A percentile compares a stretch with the other conserved stretches of the same genome.
Conservation (phyloP, 2,113 vertebrate genomes). For the Sceloporus undulatus region DNA sequence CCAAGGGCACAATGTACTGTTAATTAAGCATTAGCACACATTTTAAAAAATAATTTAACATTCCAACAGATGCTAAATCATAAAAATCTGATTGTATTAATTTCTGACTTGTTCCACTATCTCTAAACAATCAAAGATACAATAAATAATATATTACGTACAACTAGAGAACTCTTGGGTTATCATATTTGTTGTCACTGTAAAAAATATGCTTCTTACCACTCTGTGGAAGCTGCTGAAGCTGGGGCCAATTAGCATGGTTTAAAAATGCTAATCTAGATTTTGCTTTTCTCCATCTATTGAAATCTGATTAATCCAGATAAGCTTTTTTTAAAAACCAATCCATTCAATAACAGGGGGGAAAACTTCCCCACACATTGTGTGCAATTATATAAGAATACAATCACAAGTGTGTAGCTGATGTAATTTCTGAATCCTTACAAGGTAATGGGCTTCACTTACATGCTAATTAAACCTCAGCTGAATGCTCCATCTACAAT, state of each 20-base stretch:
- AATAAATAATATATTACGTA: conserved; percentile 25
- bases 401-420: conserved; percentile 63
- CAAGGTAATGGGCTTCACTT: conserved; percentile 71
- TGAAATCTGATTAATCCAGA: conserved; percentile 64
- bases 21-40: conserved; percentile 66
- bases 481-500: conserved; percentile 68
- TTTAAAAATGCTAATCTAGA: conserved; percentile 69
- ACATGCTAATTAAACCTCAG: conserved; percentile 73
- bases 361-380: conserved; percentile 54
- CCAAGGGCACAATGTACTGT: conserved; percentile 51
- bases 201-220: conserved; percentile 46
- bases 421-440: conserved; percentile 74
- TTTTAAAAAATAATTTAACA: conserved; percentile 61
- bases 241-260: conserved; percentile 65
- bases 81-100: conserved; percentile 45
- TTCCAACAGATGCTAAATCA: conserved; percentile 51
- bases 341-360: conserved; percentile 66
- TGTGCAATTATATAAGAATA: conserved; percentile 59
- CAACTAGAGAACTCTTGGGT: conserved; percentile 45
- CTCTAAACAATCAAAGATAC: conserved; percentile 46
- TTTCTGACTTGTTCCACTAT: conserved; percentile 45
- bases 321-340: conserved; percentile 45
- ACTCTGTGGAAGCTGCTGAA: conserved; percentile 39
- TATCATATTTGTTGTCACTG: background rate
- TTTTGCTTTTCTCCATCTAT: conserved; percentile 61